Evolutionary conservation across 2,113 vertebrate species (phyloP).

Genomic region (Marmota flaviventris): DNA sequence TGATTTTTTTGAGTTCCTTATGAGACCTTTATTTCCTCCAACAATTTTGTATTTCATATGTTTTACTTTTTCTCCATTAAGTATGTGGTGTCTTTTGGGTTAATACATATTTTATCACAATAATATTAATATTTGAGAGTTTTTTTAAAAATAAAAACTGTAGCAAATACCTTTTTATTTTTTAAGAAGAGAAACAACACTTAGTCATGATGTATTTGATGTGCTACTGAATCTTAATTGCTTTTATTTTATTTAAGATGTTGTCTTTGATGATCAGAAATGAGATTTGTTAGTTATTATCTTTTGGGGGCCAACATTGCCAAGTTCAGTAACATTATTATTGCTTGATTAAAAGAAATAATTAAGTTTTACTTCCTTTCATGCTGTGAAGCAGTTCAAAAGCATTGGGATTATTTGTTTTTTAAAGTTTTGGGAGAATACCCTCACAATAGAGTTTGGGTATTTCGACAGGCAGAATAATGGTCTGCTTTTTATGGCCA

Average conservation of each 20-base stretch:
- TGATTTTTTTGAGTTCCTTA: background rate
- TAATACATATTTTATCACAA: background rate
- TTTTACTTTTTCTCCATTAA: background rate
- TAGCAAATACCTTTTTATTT: slow-evolving; percentile 40
- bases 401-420: slow-evolving; percentile 31
- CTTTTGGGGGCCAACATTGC: slow-evolving; percentile 2
- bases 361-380: slow-evolving; percentile 59
- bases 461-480: background rate
- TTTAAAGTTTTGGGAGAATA: slow-evolving; percentile 48
- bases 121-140: background rate
- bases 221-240: slow-evolving; percentile 44
- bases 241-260: slow-evolving; percentile 66
- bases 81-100: background rate
- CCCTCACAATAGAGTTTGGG: background rate
- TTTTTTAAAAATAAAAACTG: slow-evolving; percentile 36
- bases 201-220: slow-evolving; percentile 50
- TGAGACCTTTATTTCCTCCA: background rate
- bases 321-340: slow-evolving; percentile 48
- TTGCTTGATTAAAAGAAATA: slow-evolving; percentile 66
- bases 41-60: background rate
- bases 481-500: background rate
- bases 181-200: slow-evolving; percentile 15
- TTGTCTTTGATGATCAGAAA: slow-evolving; percentile 58
- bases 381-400: slow-evolving; percentile 45
- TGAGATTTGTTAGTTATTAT: slow-evolving; percentile 62